Percentiles rank a stretch among this genome's conserved stretches.
These are phyloP conservation scores for Ashinkailepas kermadecensis DNA, from an alignment of 2,888 invertebrate species.

Conservation along the genomic window DNA sequence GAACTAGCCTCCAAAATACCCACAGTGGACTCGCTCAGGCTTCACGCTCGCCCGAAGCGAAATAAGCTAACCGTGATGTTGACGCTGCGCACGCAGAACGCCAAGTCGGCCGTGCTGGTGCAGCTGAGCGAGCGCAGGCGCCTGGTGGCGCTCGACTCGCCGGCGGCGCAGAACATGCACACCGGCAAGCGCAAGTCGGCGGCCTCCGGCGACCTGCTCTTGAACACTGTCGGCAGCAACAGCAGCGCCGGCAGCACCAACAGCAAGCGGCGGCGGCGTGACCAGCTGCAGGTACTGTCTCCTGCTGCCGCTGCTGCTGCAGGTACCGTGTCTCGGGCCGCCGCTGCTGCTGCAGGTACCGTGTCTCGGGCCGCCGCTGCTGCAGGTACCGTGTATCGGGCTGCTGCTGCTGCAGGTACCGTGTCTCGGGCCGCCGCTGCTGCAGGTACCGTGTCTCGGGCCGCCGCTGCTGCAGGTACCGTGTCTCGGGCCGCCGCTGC, in stretches of 20 bases:
- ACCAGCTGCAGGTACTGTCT: constrained; percentile 6
- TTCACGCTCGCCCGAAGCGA: too few relatives aligned
- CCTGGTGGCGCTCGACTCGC: not conserved
- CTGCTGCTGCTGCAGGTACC: too few relatives aligned
- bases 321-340: too few relatives aligned
- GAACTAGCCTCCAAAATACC: too few relatives aligned
- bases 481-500: too few relatives aligned
- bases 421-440: too few relatives aligned
- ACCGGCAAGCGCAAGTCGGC: not conserved
- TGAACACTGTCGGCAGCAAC: not conserved
- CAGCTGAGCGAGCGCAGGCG: constrained; percentile 3
- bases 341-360: too few relatives aligned
- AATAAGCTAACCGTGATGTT: too few relatives aligned
- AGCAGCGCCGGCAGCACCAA: constrained; percentile 12
- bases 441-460: not conserved
- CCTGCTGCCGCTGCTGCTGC: too few relatives aligned
- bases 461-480: not conserved
- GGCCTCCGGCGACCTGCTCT: not conserved
- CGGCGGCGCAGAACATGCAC: not conserved
- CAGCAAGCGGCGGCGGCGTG: constrained; percentile 13
- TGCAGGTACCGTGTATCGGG: too few relatives aligned
- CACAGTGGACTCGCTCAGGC: too few relatives aligned
- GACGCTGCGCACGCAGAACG: not conserved
- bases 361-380: too few relatives aligned
- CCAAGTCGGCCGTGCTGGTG: not conserved